phyloP scores from a whole-genome alignment of 2,113 vertebrate genomes.

The Globicephala melas region DNA sequence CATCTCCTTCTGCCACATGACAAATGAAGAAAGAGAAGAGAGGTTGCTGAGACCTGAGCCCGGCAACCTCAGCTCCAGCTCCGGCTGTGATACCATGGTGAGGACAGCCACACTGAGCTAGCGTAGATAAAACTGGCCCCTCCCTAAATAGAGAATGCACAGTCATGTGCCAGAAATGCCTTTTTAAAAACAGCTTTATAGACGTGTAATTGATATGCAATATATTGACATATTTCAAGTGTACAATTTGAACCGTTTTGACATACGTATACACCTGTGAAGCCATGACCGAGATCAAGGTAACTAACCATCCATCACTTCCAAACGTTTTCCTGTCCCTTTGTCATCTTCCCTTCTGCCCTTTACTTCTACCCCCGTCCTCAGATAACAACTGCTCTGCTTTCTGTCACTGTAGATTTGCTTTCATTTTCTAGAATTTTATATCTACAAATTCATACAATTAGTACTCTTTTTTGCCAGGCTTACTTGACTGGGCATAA shows the following conservation, averaged over 20 bases:
- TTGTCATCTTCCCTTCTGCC: not conserved
- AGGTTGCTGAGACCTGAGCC: not conserved
- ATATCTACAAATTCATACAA: not conserved
- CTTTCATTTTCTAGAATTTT: not conserved
- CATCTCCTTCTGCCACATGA: not conserved
- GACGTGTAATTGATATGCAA: not conserved
- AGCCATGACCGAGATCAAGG: not conserved
- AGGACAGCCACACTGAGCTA: not conserved
- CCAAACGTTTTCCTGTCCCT: not conserved
- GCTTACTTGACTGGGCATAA: not conserved
- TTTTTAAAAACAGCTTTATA: not conserved
- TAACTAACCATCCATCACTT: not conserved
- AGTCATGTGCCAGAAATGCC: not conserved
- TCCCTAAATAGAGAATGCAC: not conserved
- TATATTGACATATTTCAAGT: not conserved
- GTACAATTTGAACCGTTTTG: not conserved
- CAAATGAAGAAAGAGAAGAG: not conserved
- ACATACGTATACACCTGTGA: not conserved
- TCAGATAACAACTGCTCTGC: not conserved
- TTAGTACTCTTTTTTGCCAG: not conserved
- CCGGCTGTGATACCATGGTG: too few species aligned
- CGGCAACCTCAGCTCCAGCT: not conserved
- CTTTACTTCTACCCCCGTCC: not conserved
- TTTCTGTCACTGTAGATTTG: not conserved
- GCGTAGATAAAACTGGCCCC: accelerated